phyloP scores from a whole-genome alignment of 30 jellyfish, hydroid and myxozoan genomes.

The Haliclystus octoradiatus region DNA sequence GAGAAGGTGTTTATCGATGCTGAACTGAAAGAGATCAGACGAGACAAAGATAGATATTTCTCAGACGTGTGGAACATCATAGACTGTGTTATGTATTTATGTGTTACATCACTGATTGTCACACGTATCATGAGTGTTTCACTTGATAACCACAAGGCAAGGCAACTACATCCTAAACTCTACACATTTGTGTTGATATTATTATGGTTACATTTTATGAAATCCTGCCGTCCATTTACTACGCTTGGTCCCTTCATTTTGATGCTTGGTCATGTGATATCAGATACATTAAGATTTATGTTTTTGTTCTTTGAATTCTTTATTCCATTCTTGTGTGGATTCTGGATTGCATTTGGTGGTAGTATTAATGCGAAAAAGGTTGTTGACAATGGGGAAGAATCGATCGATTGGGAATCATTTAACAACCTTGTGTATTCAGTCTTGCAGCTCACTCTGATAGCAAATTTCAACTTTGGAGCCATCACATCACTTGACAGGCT shows the following conservation, averaged over 20 bases:
- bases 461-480: constrained; percentile 52
- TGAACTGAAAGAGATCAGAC: constrained; percentile 45
- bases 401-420: constrained; percentile 72
- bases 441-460: constrained; percentile 83
- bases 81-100: constrained; percentile 72
- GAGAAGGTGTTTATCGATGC: constrained; percentile 64
- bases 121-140: constrained; percentile 39
- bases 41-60: constrained; percentile 17
- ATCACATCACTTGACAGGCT: constrained; percentile 60
- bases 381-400: constrained; percentile 36
- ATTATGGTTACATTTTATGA: constrained; percentile 92
- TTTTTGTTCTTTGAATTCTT: constrained; percentile 88
- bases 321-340: constrained; percentile 74
- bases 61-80: constrained; percentile 85
- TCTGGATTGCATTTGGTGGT: constrained; percentile 82
- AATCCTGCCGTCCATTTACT: constrained; percentile 96
- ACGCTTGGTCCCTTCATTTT: constrained; percentile 89
- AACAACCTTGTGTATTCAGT: constrained; percentile 60
- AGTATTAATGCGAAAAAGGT: constrained; percentile 31
- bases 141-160: constrained; percentile 25
- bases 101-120: constrained; percentile 49
- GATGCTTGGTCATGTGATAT: constrained; percentile 91
- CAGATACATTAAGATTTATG: constrained; percentile 82
- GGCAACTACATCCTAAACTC: constrained; percentile 55
- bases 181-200: constrained; percentile 70